phyloP scores from a whole-genome alignment of 2,797 vertebrate species.

The Hemitrygon akajei region DNA sequence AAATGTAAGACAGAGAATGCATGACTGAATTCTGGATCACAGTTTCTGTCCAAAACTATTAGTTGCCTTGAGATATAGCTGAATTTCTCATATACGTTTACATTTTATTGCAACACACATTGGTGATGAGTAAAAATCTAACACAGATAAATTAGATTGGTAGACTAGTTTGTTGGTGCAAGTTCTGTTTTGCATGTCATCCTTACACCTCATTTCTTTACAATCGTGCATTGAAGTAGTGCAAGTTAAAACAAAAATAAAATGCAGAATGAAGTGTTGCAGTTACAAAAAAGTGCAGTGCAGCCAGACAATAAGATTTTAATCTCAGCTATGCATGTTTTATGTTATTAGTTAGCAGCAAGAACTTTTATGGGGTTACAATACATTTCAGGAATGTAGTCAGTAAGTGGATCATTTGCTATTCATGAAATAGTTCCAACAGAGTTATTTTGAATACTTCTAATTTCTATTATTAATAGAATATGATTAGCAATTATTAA shows the following conservation, averaged over 20 bases:
- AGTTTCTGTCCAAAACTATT: neutral
- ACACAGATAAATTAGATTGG: too few species aligned
- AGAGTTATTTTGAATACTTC: neutral
- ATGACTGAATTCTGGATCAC: neutral
- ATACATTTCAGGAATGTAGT: neutral
- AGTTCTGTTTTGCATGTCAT: too few species aligned
- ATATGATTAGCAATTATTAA: neutral
- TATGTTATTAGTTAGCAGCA: neutral
- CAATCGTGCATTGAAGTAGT: too few species aligned
- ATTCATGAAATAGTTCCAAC: neutral
- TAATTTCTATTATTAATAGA: neutral
- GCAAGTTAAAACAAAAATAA: too few species aligned
- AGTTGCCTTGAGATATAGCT: neutral
- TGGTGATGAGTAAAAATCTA: neutral
- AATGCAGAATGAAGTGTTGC: too few species aligned
- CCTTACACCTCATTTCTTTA: too few species aligned
- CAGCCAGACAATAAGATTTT: too few species aligned
- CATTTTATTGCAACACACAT: neutral
- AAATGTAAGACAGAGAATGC: neutral
- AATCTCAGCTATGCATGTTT: neutral
- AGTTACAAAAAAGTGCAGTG: too few species aligned
- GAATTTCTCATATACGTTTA: neutral
- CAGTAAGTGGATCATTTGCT: neutral
- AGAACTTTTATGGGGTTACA: neutral
- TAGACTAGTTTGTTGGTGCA: too few species aligned